These are phyloP conservation scores for Styela plicata DNA, from an alignment of 23 tunicate species.

Conservation along the genomic window DNA sequence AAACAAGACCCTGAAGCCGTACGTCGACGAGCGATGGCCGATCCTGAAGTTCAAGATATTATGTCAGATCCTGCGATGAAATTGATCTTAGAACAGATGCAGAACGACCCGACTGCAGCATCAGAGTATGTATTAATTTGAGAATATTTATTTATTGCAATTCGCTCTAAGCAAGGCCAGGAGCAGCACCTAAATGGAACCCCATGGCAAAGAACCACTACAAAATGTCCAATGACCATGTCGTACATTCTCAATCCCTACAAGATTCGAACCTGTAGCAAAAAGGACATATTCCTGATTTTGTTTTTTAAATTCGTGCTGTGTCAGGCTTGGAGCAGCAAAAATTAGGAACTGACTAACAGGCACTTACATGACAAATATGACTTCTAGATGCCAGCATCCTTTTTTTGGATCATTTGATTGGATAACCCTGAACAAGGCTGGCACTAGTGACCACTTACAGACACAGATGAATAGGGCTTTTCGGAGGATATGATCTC, in stretches of 20 bases:
- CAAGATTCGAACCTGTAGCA: too few relatives aligned
- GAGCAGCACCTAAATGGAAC: neutral
- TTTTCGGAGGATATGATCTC: too few relatives aligned
- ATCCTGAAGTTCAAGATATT: constrained; percentile 92
- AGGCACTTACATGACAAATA: too few relatives aligned
- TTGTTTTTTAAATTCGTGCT: too few relatives aligned
- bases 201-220: neutral
- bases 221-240: neutral
- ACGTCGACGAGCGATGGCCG: constrained; percentile 79
- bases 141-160: neutral
- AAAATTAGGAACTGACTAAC: too few relatives aligned
- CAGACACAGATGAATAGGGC: too few relatives aligned
- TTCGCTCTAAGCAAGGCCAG: neutral
- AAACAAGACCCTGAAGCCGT: constrained; percentile 87
- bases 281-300: too few relatives aligned
- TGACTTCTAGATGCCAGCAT: too few relatives aligned
- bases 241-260: neutral
- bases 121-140: constrained; percentile 58
- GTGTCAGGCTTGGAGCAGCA: too few relatives aligned
- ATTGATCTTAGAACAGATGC: constrained; percentile 93
- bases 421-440: too few relatives aligned
- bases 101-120: constrained; percentile 75
- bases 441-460: too few relatives aligned
- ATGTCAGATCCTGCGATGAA: constrained; percentile 98
- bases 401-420: too few relatives aligned